Evolutionary conservation across 2,113 vertebrate species (phyloP), one percentile per base, ranked within the genome.

Genomic region (Nyctereutes procyonoides): DNA sequence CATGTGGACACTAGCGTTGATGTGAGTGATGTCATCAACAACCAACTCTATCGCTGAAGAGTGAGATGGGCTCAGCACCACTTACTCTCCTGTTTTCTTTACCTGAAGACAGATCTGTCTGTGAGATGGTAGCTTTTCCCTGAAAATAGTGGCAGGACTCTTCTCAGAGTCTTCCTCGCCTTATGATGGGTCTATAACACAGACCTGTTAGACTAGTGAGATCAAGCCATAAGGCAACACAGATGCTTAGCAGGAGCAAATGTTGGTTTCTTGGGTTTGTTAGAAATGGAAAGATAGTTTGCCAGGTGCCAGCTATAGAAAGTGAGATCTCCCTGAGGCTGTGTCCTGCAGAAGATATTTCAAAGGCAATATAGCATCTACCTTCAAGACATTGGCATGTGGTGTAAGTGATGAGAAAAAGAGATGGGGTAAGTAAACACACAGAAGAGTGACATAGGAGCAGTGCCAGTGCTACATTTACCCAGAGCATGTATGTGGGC

Each of bases 401-500:
- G 14, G 53, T 28, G 0, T 8, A 43, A 32, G 38, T n/a, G 53
- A 43, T 0, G 2, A 56, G 60, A 17, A 32, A 5, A 28, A 28
- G 51, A 56, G 71, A 60, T 43, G 58, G 58, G 16, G 20, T 8
- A 14, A 65, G 55, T 26, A 22, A 13, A 0, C 10, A 9, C 24
- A 3, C 11, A 15, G 80, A 82, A 32, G 8, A 1, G 24, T 26
- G 35, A 8, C 63, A 8, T 0, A 14, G 38, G 53, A n/a, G 30
- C 8, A 28, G 1, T 9, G 14, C 0, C 0, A 6, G 3, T 35
- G 19, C 11, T 28, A 7, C 3, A 0, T n/a, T 60, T 20, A 6
- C 5, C 17, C 0, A 9, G 55, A 53, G 3, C 0, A 0, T 2
- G 15, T 20, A 11, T 4, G 0, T 11, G 22, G 51, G 58, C 16